Base-by-base conservation (phyloP, 1,140 invertebrate species). In the Aphis gossypii region DNA sequence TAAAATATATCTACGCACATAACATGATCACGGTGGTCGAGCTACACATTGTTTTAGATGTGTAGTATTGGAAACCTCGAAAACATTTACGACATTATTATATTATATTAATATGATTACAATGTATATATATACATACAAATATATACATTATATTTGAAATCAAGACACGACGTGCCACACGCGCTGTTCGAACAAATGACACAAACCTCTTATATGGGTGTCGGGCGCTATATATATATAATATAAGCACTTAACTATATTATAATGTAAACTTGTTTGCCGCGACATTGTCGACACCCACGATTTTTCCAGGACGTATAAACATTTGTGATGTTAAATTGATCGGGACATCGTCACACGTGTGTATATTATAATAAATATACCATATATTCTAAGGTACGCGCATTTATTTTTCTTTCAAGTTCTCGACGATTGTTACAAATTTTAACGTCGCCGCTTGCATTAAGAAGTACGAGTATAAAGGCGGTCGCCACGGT, bases 141-240 rank as follows among this genome's bases (percentile, higher is more conserved):
- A 51, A 51, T 51, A 14, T 20, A 51, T 51, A 51, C 48, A 51
- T 51, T 51, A 48, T 35, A 54, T 38, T 88, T 23, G 87, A 48
- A 88, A 88, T 51, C 46, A 30, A 88, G 48, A 35, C 87, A n/a
- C 87, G 14, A 35, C 87, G 38, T 30, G 84, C 83, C 86, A 88
- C 86, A 48, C 86, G 86, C 86, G 86, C 86, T 48, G 86, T 88
- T 88, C 44, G 35, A 44, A 86, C 41, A 86, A 86, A 86, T 86
- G n/a, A n/a, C 46, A 88, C 86, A 48, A n/a, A 46, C 46, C 86
- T 88, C 87, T 51, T 54, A 23, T 35, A 54, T 35, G 46, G 46
- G 83, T 87, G 44, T 87, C 44, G 84, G 5, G 44, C 3, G 14
- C 38, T 38, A 21, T 83, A 38, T 21, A 18, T 35, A 38, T 76